Conservation (phyloP, 2,888 invertebrate genomes). For the Hoplodrina blanda region DNA sequence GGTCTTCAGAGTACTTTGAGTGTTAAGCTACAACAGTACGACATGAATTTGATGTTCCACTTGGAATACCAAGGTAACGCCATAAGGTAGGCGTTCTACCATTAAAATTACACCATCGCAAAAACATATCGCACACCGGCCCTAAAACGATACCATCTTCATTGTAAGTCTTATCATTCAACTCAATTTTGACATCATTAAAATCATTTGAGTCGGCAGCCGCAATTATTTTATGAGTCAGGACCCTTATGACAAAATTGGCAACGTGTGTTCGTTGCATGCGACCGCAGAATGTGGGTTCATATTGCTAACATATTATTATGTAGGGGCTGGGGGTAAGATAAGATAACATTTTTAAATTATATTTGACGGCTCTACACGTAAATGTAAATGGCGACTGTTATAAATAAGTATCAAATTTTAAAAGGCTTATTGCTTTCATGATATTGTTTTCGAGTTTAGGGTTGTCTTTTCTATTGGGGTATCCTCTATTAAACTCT, state of each 20-base stretch:
- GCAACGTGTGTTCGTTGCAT: conserved; percentile 63
- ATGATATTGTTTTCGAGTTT: conserved; percentile 8
- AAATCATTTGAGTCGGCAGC: conserved; percentile 72
- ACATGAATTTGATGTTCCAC: conserved; percentile 20
- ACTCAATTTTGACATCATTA: conserved; percentile 75
- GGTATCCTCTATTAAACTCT: background rate
- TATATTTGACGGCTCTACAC: conserved; percentile 54
- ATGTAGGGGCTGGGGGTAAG: conserved; percentile 62
- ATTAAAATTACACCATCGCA: conserved; percentile 46
- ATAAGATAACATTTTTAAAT: conserved; percentile 62
- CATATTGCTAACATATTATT: conserved; percentile 68
- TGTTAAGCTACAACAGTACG: background rate
- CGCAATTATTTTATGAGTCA: conserved; percentile 68
- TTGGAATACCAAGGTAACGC: conserved; percentile 13
- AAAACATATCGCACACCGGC: conserved; percentile 60
- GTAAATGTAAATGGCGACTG: conserved; percentile 47
- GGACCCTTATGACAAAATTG: conserved; percentile 69
- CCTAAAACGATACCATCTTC: conserved; percentile 69
- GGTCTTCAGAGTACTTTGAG: background rate
- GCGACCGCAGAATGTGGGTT: conserved; percentile 59
- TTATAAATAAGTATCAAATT: conserved; percentile 30
- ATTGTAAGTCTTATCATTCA: conserved; percentile 70
- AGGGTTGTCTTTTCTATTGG: background rate
- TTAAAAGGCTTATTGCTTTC: conserved; percentile 17
- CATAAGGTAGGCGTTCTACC: conserved; percentile 29